Base-by-base conservation (phyloP, 2,113 vertebrate species). In the Hydrolagus affinis region DNA sequence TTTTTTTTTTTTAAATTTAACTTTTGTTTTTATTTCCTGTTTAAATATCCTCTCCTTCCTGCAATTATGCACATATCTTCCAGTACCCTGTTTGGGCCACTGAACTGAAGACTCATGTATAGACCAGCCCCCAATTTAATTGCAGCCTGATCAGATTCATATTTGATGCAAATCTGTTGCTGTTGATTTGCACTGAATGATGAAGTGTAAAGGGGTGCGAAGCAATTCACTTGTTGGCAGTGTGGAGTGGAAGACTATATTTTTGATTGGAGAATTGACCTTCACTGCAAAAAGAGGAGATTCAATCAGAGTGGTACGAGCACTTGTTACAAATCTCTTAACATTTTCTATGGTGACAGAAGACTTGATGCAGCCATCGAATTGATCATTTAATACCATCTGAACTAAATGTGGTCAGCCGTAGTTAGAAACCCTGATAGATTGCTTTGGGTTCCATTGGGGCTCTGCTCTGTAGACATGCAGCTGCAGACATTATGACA, bases 381-480 rank as follows among this genome's bases (percentile, higher is more conserved):
- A 9, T 9, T 25, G 66, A 15, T 83, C 66, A 83, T 64, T 83
- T 66, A 83, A 68, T 83, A 30, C 78, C 30, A 32, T 28, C 78
- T 17, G 15, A 66, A 83, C 25, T 66, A 83, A 83, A 83, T 66
- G 44, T 83, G 78, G 78, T 83, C 78, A 66, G 32, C 78, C 78
- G 62, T 66, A n/a, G 66, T 83, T 83, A 83, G 64, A 83, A 83
- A 32, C 15, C 23, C 32, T 32, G 78, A 28, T 30, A 68, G 78
- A 10, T 64, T 83, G 25, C 60, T 66, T 83, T 68, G 60, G 9
- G 78, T 30, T 83, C 60, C 60, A 28, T 28, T 19, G 25, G 78
- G 59, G 25, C 78, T 32, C 25, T 62, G 25, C 78, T 32, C 25
- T 62, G 23, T 66, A 68, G 19, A 64, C 30, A 83, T 32, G 62